Percentiles rank a stretch among this genome's conserved stretches.
These are phyloP conservation scores for Tachycineta bicolor DNA, from an alignment of 2,113 vertebrate genomes.

Conservation along the genomic window DNA sequence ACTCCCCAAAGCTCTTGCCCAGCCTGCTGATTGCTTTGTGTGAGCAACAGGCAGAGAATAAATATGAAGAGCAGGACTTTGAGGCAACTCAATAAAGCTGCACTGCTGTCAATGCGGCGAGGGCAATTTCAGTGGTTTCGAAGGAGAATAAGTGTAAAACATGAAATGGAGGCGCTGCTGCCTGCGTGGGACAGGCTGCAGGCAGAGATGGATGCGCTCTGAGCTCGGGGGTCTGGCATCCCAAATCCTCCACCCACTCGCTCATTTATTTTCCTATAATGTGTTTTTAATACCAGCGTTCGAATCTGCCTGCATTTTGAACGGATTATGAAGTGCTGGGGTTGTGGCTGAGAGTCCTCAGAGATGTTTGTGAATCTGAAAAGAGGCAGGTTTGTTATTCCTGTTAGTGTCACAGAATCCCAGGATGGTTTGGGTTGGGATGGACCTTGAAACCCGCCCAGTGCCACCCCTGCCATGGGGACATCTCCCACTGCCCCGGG, in stretches of 20 bases:
- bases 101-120: rapidly evolving
- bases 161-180: background rate
- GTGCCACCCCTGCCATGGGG: background rate
- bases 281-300: background rate
- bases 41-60: background rate
- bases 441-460: too few relatives aligned
- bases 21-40: background rate
- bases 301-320: background rate
- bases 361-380: rapidly evolving
- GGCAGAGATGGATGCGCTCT: background rate
- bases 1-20: background rate
- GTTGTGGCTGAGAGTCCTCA: background rate
- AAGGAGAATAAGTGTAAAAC: background rate
- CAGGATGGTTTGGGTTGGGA: too few relatives aligned
- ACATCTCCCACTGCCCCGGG: background rate
- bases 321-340: too few relatives aligned
- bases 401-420: too few relatives aligned
- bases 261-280: background rate
- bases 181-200: background rate
- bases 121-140: background rate
- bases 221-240: background rate
- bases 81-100: background rate
- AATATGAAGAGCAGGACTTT: background rate
- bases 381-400: background rate
- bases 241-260: background rate